Evolutionary conservation across 2,888 invertebrate species (phyloP).

Genomic region (Frankliniella intonsa): DNA sequence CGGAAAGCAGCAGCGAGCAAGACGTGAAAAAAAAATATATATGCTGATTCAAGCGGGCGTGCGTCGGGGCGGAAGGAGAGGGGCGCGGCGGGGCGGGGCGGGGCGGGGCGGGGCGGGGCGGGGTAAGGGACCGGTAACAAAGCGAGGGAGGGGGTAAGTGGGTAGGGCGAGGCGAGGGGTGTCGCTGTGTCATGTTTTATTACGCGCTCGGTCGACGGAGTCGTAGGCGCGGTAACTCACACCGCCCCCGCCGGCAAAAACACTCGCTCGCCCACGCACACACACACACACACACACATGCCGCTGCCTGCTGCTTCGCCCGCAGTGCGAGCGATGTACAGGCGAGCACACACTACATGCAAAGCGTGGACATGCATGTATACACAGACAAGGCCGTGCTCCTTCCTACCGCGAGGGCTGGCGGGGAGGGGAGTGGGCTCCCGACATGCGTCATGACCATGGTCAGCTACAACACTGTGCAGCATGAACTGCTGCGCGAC

Average conservation of each 20-base stretch:
- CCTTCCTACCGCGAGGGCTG: too few relatives aligned
- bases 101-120: not conserved
- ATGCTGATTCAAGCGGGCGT: not conserved
- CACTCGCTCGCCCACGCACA: not conserved
- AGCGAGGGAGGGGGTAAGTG: not conserved
- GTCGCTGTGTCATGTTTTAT: constrained; percentile 19
- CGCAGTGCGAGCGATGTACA: too few relatives aligned
- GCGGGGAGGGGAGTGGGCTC: too few relatives aligned
- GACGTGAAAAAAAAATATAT: not conserved
- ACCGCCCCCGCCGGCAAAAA: not conserved
- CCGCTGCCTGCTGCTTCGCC: not conserved
- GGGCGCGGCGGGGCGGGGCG: not conserved
- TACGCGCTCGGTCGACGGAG: not conserved
- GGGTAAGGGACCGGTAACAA: too few relatives aligned
- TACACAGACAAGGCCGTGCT: too few relatives aligned
- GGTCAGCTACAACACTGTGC: too few relatives aligned
- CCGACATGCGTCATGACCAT: too few relatives aligned
- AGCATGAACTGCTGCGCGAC: too few relatives aligned
- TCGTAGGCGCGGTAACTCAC: not conserved
- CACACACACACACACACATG: not conserved
- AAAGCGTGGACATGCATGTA: too few relatives aligned
- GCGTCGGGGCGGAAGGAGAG: not conserved
- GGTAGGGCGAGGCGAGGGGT: not conserved
- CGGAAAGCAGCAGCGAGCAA: not conserved
- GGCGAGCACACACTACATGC: too few relatives aligned